These are phyloP conservation scores for Argyra leucocephala DNA, from an alignment of 2,888 invertebrate species.

Conservation along the genomic window DNA sequence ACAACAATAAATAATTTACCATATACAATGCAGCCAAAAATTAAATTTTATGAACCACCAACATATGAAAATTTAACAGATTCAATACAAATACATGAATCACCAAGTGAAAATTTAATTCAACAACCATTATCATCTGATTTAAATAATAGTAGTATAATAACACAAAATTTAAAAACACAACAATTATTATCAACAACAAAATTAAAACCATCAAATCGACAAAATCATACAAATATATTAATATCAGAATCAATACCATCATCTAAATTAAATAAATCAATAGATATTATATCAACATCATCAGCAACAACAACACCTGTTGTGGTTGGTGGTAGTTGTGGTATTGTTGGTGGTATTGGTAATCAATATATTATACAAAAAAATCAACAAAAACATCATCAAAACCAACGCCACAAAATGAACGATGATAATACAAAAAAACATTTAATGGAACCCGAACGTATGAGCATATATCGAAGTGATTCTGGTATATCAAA, in stretches of 20 bases:
- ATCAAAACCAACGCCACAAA: slow-evolving; percentile 30
- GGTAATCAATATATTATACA: slow-evolving; percentile 20
- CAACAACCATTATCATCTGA: slow-evolving; percentile 23
- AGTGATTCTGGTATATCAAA: slow-evolving; percentile 45
- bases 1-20: slow-evolving; percentile 26
- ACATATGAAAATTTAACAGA: slow-evolving; percentile 57
- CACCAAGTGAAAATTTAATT: slow-evolving; percentile 23
- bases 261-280: slow-evolving; percentile 20
- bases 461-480: slow-evolving; percentile 41
- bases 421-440: slow-evolving; percentile 35
- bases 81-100: slow-evolving; percentile 56
- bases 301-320: slow-evolving; percentile 22
- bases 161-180: slow-evolving; percentile 13
- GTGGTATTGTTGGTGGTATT: slow-evolving; percentile 12
- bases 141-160: slow-evolving; percentile 16
- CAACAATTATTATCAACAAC: slow-evolving; percentile 16
- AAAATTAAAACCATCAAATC: slow-evolving; percentile 16
- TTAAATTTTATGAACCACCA: slow-evolving; percentile 41
- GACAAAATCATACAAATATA: not conserved
- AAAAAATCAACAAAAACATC: slow-evolving; percentile 36
- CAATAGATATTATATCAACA: slow-evolving; percentile 31
- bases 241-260: slow-evolving; percentile 24
- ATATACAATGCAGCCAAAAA: slow-evolving; percentile 25
- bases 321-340: slow-evolving; percentile 9
- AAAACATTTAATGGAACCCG: slow-evolving; percentile 31